Evolutionary conservation across 30 jellyfish, hydroid and myxozoan genomes (phyloP), one percentile per base, ranked within the genome.

Genomic region (Sanderia malayensis): DNA sequence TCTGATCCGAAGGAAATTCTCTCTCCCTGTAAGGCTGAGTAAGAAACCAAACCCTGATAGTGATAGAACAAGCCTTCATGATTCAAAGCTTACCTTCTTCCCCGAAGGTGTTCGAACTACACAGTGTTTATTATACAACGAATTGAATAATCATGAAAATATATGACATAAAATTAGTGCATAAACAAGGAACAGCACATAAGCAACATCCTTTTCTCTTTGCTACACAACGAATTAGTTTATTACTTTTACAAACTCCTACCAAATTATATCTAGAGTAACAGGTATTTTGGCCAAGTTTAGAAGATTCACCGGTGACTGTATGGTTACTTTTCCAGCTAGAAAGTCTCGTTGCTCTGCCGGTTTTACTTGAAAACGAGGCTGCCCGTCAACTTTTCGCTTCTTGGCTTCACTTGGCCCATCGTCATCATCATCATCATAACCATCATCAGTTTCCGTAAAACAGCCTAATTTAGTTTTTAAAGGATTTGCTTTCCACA

Each of bases 231-330:
- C n/a, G n/a, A n/a, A n/a, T n/a, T n/a, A n/a, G n/a, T n/a, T n/a
- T n/a, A n/a, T n/a, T n/a, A n/a, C n/a, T n/a, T 21, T 37, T 67
- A n/a, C 3, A n/a, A 0, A 34, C 7, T 20, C 24, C 44, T 73
- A 73, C 26, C 46, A 20, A 23, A 57, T 23, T 1, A 73, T 57
- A 18, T 58, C 34, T 2, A 33, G 22, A 0, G 84, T 53, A 41
- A 70, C 45, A 30, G 84, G 74, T 15, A 58, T 58, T 31, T 58
- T 73, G 8, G 84, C 74, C 33, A 73, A 25, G 53, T 73, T 74
- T 7, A 73, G 33, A 19, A 55, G 62, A 23, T 74, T 61, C 17
- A 70, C 29, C 1, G 59, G 82, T 65, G 61, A 25, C 32, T 26
- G 46, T 9, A 27, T 10, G 25, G 45, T 8, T 37, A 68, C 24